Conservation (phyloP, 2,113 vertebrate genomes). For the Saccopteryx bilineata region DNA sequence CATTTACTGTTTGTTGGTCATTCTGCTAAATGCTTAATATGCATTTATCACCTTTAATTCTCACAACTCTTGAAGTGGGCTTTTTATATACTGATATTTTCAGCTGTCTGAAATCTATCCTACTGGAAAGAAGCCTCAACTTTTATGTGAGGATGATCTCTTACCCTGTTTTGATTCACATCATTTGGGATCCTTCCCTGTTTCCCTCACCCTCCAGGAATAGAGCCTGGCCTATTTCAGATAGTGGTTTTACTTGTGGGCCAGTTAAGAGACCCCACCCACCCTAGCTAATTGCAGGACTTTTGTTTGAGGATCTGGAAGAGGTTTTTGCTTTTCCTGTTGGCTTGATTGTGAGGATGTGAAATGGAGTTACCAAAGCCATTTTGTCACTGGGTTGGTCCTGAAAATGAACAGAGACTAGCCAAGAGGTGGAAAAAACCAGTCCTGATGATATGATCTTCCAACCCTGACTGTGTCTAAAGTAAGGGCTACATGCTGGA, state of each 20-base stretch:
- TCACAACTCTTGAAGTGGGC: neutral
- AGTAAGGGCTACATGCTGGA: neutral
- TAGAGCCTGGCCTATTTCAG: neutral
- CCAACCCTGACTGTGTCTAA: neutral
- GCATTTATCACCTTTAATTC: neutral
- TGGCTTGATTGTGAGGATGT: neutral
- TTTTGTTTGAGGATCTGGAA: neutral
- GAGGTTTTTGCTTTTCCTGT: neutral
- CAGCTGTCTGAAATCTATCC: neutral
- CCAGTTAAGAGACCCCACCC: neutral
- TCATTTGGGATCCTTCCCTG: neutral
- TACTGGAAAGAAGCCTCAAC: neutral
- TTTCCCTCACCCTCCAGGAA: neutral
- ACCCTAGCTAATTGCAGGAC: neutral
- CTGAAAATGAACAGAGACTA: neutral
- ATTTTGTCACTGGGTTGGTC: slow-evolving; percentile 30
- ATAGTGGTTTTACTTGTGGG: neutral
- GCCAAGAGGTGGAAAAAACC: neutral
- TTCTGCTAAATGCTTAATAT: neutral
- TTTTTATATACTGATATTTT: neutral
- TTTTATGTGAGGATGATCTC: neutral
- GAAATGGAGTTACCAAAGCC: neutral
- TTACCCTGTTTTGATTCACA: neutral
- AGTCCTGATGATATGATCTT: neutral
- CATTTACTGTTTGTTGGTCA: neutral